Conservation (phyloP, 2,797 vertebrate species). For the Rhynchonycteris naso region DNA sequence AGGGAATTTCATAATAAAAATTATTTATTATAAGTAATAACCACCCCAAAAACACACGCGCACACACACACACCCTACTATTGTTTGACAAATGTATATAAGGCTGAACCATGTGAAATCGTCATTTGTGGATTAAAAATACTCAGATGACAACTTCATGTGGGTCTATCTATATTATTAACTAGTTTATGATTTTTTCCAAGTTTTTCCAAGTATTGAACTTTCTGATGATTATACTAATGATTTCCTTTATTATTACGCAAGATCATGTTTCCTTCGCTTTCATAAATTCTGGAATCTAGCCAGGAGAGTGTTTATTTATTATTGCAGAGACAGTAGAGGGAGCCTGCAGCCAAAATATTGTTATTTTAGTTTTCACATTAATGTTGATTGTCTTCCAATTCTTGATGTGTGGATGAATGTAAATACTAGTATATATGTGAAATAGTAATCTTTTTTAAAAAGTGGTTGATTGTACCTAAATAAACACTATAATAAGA, state of each 20-base stretch:
- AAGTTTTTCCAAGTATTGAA: slow-evolving; percentile 51
- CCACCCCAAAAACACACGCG: background rate
- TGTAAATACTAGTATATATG: slow-evolving; percentile 3
- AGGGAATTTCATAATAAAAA: slow-evolving; percentile 48
- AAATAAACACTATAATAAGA: slow-evolving; percentile 6
- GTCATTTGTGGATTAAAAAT: slow-evolving; percentile 21
- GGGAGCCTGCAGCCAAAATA: slow-evolving; percentile 77
- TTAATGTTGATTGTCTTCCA: slow-evolving; percentile 39
- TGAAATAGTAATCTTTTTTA: background rate
- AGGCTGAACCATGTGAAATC: slow-evolving; percentile 33
- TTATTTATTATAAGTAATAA: slow-evolving; percentile 47
- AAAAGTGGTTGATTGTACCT: background rate
- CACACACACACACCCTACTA: background rate
- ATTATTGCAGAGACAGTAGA: slow-evolving; percentile 77
- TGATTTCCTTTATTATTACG: slow-evolving; percentile 34
- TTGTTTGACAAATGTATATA: slow-evolving; percentile 19
- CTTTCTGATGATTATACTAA: slow-evolving; percentile 56
- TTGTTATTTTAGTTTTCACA: slow-evolving; percentile 16
- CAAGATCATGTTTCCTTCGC: slow-evolving; percentile 6
- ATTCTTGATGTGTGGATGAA: slow-evolving; percentile 38
- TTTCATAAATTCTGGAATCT: slow-evolving; percentile 42
- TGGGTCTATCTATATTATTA: background rate
- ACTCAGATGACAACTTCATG: slow-evolving; percentile 5
- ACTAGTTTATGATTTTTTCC: slow-evolving; percentile 23
- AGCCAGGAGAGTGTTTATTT: slow-evolving; percentile 42